Evolutionary conservation across 92 coral and sea anemone genomes (phyloP), one percentile per base, ranked within the genome.

Genomic region (Heliopora coerulea): DNA sequence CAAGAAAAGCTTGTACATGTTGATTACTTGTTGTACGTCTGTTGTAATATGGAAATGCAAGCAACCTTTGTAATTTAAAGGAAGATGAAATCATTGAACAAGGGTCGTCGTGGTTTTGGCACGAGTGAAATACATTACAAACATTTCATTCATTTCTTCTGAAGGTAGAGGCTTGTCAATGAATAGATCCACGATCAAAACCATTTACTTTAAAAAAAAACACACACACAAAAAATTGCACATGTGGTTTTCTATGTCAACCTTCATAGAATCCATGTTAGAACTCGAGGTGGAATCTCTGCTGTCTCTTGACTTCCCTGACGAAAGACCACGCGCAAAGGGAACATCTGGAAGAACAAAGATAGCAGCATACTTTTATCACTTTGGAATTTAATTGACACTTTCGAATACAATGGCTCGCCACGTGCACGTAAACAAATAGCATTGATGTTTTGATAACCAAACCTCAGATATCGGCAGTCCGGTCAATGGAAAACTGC

Each of bases 211-310:
- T n/a, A n/a, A n/a, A n/a, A n/a, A n/a, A n/a, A n/a, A n/a, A n/a
- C n/a, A n/a, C n/a, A n/a, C n/a, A n/a, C n/a, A n/a, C n/a, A n/a
- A n/a, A n/a, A n/a, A n/a, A n/a, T n/a, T n/a, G n/a, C n/a, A n/a
- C n/a, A n/a, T n/a, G n/a, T n/a, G n/a, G n/a, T 37, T 12, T 37
- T 37, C 12, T 12, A 12, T 37, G 12, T 5, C 17, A 29, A 70
- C 77, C 77, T 70, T 70, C 3, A 52, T 8, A 4, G 49, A 52
- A 10, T 70, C 77, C 77, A 70, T 70, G 57, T 63, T 70, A n/a
- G n/a, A n/a, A n/a, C n/a, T n/a, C n/a, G 44, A 68, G 15, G 60
- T 3, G 1, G 75, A 50, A 18, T 48, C 63, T 10, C 77, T 31
- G 20, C 63, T 35, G 21, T 23, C 54, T 3, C 62, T 70, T 54